Base-by-base conservation (phyloP, 2,888 invertebrate species). In the Hoplodrina ambigua region DNA sequence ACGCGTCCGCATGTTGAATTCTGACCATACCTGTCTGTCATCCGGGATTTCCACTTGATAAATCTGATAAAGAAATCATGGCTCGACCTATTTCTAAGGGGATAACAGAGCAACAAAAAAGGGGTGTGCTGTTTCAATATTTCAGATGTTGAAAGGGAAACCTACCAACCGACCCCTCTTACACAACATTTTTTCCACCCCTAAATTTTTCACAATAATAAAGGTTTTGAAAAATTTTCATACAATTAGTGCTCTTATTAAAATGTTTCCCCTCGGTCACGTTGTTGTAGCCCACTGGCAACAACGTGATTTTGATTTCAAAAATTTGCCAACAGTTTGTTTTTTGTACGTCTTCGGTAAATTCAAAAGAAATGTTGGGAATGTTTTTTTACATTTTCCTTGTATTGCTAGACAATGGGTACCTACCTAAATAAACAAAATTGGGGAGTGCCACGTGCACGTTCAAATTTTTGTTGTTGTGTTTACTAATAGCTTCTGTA, bases 361-460 rank as follows among this genome's bases (percentile, higher is more conserved):
- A 62, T 64, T n/a, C 13, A 62, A 61, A 67, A 65, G 10, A 68
- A 68, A 41, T 17, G 5, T 63, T 67, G 37, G 7, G 11, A 46
- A 13, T 1, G 3, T 33, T 11, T 7, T 25, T 13, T 49, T 53
- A 8, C n/a, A 8, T 30, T 19, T 63, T 25, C 6, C 41, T 30
- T 33, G 11, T 8, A 4, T 2, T 58, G 33, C 19, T 41, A 62
- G n/a, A 41, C 44, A 44, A 15, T 17, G 25, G 2, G 17, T 41
- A 2, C 25, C 25, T 25, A 7, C 41, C 11, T 11, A 41, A 41
- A 11, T 11, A 0, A 41, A 41, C 41, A 41, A 41, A 41, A n/a
- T n/a, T n/a, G n/a, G n/a, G n/a, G n/a, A n/a, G n/a, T n/a, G n/a
- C n/a, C n/a, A n/a, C 37, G 37, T 44, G 44, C 15, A 15, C 44